Conservation (phyloP, 1,140 invertebrate species). For the Drosophila micromelanica region DNA sequence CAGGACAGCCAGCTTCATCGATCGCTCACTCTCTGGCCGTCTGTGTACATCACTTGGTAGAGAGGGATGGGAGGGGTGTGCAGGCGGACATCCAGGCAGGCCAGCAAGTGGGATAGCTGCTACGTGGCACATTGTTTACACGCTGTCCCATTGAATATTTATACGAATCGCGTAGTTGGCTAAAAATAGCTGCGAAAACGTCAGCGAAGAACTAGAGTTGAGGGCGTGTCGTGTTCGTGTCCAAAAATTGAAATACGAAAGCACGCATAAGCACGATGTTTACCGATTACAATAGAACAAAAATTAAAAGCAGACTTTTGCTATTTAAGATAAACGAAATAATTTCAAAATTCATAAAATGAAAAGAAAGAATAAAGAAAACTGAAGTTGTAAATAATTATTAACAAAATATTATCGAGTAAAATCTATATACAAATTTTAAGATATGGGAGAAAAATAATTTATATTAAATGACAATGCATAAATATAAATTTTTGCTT, state of each 20-base stretch:
- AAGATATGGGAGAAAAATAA: too few species aligned
- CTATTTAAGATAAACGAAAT: too few species aligned
- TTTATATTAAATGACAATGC: too few species aligned
- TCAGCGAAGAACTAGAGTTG: constrained; percentile 1
- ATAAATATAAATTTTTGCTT: too few species aligned
- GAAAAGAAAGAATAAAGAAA: too few species aligned
- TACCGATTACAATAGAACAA: too few species aligned
- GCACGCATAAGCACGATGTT: too few species aligned
- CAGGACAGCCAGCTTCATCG: constrained; percentile 24
- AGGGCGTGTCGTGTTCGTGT: not conserved
- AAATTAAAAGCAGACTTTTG: too few species aligned
- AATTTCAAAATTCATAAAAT: too few species aligned
- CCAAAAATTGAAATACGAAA: not conserved
- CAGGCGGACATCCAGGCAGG: not conserved
- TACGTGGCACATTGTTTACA: constrained; percentile 60
- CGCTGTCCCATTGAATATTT: constrained; percentile 58
- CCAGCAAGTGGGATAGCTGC: constrained; percentile 4
- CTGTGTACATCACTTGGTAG: not conserved
- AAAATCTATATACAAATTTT: too few species aligned
- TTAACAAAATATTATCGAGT: too few species aligned
- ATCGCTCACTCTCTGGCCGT: constrained; percentile 9
- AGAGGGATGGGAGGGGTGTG: not conserved
- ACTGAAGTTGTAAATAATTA: too few species aligned
- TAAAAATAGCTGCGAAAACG: constrained; percentile 61
- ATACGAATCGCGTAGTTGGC: constrained; percentile 58